Conservation (phyloP, 2,888 invertebrate genomes). For the Nymphalis urticae region DNA sequence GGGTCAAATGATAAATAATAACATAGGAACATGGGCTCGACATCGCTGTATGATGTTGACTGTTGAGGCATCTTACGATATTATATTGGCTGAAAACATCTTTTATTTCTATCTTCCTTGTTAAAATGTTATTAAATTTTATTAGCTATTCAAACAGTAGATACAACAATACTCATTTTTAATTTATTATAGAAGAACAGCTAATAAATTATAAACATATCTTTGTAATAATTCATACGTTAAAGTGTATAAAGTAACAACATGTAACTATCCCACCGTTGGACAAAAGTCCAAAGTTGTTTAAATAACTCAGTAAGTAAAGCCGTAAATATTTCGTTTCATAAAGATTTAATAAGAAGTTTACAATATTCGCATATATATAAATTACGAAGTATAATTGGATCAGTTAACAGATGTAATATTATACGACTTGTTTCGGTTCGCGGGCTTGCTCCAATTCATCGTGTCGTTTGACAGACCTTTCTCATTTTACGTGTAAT, state of each 20-base stretch:
- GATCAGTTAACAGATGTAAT: constrained; percentile 75
- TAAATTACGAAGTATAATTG: constrained; percentile 60
- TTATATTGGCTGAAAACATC: constrained; percentile 8
- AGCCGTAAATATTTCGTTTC: not conserved
- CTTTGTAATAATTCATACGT: too few relatives aligned
- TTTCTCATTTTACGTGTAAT: constrained; percentile 73
- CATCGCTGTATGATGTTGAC: constrained; percentile 1
- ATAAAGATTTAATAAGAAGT: constrained; percentile 28
- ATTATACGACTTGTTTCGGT: constrained; percentile 71
- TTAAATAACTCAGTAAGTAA: not conserved
- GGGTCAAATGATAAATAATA: constrained; percentile 38
- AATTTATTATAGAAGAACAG: too few relatives aligned
- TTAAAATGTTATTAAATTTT: constrained; percentile 1
- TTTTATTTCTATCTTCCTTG: not conserved
- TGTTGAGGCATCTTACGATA: constrained; percentile 10
- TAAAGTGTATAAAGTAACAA: too few relatives aligned
- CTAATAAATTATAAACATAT: too few relatives aligned
- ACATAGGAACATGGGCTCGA: constrained; percentile 23
- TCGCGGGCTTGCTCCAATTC: constrained; percentile 73
- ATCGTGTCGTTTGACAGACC: constrained; percentile 75
- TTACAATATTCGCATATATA: constrained; percentile 16
- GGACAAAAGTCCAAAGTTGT: not conserved
- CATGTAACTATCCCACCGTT: too few relatives aligned
- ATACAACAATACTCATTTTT: too few relatives aligned
- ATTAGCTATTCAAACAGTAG: not conserved